Percentiles rank a stretch among this genome's conserved stretches.
phyloP scores from a whole-genome alignment of 2,113 vertebrate genomes.

The Nothobranchius furzeri region DNA sequence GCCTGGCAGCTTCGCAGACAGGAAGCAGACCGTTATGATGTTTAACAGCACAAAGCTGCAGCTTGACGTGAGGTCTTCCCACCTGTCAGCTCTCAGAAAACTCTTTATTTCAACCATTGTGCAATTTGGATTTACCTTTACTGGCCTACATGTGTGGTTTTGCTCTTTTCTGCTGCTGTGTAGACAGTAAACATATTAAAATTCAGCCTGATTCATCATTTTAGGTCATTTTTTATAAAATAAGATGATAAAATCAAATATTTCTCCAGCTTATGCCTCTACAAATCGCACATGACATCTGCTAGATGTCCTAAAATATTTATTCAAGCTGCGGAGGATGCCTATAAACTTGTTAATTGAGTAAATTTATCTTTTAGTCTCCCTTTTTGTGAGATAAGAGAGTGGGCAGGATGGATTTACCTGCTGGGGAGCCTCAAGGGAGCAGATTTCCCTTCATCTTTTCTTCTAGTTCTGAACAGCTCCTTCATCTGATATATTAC shows the following conservation, averaged over 20 bases:
- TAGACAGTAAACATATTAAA: neutral
- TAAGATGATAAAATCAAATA: too few relatives aligned
- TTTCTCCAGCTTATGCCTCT: too few relatives aligned
- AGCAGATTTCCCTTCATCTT: neutral
- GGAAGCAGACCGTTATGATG: neutral
- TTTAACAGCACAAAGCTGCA: constrained; percentile 1
- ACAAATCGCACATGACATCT: too few relatives aligned
- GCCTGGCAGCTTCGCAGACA: neutral
- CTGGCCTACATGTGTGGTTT: neutral
- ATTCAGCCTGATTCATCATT: too few relatives aligned
- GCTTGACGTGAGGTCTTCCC: neutral
- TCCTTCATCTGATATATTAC: neutral
- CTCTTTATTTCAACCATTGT: constrained; percentile 1
- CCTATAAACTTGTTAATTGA: too few relatives aligned
- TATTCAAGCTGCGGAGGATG: too few relatives aligned
- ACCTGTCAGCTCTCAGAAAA: neutral
- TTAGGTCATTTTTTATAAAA: too few relatives aligned
- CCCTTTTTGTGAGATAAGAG: neutral
- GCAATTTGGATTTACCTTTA: neutral
- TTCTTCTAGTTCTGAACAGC: neutral
- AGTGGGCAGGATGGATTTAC: constrained; percentile 1
- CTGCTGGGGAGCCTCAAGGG: neutral
- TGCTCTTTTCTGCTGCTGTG: neutral
- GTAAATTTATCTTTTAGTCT: too few relatives aligned
- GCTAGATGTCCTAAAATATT: too few relatives aligned